Conservation (phyloP, 2,888 invertebrate genomes). For the Erebia ligea region DNA sequence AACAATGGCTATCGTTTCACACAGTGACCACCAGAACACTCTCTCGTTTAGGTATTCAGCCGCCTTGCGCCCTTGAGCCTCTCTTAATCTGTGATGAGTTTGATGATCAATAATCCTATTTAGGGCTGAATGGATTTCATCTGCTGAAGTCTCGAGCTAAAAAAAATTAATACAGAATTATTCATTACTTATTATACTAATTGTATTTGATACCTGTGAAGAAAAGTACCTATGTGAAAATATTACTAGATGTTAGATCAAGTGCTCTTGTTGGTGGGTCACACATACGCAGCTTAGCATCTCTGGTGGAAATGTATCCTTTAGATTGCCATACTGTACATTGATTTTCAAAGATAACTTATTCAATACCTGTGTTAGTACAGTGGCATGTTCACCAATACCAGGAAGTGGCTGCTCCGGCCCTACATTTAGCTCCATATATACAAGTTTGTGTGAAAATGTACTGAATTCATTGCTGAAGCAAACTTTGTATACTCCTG, state of each 20-base stretch:
- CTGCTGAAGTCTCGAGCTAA: constrained; percentile 96
- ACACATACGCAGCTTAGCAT: no score
- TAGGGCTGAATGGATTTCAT: constrained; percentile 94
- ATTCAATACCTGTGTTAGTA: constrained; percentile 91
- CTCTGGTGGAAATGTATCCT: no score
- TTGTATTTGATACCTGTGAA: no score
- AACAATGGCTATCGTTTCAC: constrained; percentile 93
- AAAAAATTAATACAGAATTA: constrained; percentile 48
- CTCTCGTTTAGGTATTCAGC: constrained; percentile 98
- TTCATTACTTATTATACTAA: neutral
- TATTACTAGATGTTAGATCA: no score
- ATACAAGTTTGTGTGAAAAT: constrained; percentile 98
- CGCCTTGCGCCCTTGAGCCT: constrained; percentile 96
- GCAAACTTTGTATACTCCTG: constrained; percentile 93
- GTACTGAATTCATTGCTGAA: constrained; percentile 99
- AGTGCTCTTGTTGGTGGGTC: no score
- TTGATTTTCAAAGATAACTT: neutral
- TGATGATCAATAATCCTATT: constrained; percentile 96
- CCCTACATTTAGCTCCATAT: constrained; percentile 98
- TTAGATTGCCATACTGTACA: no score
- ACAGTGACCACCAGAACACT: constrained; percentile 96
- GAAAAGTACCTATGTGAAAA: no score
- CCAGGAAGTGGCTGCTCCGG: constrained; percentile 94
- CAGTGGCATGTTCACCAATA: constrained; percentile 94
- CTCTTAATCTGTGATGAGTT: constrained; percentile 97